Percentiles rank a stretch among this genome's conserved stretches.
These are phyloP conservation scores for Thaumatotibia leucotreta DNA, from an alignment of 1,140 invertebrate species.

Conservation along the genomic window DNA sequence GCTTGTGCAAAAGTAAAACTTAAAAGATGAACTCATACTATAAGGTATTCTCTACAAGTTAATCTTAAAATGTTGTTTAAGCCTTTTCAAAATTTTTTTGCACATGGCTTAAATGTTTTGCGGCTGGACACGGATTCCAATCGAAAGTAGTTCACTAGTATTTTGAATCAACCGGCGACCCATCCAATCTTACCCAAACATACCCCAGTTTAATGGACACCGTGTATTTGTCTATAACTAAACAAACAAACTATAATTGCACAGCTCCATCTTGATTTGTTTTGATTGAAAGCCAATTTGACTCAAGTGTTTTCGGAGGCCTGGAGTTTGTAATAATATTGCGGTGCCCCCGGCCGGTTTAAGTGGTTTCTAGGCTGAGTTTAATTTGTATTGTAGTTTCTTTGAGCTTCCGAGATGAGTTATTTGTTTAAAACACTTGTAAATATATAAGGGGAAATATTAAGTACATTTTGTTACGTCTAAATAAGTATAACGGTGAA, in stretches of 20 bases:
- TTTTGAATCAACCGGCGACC: not conserved
- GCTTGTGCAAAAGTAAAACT: no score
- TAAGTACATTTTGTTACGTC: no score
- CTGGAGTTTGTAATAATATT: constrained; percentile 13
- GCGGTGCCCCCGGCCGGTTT: not conserved
- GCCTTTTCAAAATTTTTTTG: no score
- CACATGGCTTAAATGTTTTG: no score
- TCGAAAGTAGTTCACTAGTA: not conserved
- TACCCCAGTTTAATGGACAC: constrained; percentile 18
- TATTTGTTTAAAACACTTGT: not conserved
- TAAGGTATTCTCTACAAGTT: no score
- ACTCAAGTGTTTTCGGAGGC: not conserved
- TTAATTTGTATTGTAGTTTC: constrained; percentile 12
- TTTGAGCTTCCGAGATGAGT: not conserved
- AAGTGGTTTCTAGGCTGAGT: not conserved
- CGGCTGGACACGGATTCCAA: not conserved
- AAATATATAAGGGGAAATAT: not conserved
- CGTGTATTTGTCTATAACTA: constrained; percentile 23
- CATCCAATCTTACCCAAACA: not conserved
- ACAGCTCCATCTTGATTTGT: constrained; percentile 18
- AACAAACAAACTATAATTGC: constrained; percentile 26
- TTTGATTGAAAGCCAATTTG: constrained; percentile 23
- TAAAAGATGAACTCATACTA: no score
- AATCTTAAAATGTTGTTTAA: not conserved
- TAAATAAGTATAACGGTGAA: no score